These are phyloP conservation scores for Plestiodon gilberti DNA, from an alignment of 2,113 vertebrate genomes.

Conservation along the genomic window DNA sequence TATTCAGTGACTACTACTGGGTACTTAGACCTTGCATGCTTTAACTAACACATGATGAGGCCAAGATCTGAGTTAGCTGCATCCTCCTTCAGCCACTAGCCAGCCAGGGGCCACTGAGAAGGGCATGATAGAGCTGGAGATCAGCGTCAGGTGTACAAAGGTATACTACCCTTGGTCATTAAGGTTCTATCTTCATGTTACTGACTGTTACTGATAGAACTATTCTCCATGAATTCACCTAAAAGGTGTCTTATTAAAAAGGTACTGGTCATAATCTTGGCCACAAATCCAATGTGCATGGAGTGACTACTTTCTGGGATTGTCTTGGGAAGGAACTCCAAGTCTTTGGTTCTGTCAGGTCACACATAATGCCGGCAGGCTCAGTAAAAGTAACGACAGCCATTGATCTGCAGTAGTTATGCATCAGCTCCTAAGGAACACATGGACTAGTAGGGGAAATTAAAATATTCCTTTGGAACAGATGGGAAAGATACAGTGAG, in stretches of 20 bases:
- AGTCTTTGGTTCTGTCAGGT: not conserved
- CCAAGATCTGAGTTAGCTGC: too few species aligned
- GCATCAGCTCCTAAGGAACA: not conserved
- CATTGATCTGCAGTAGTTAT: not conserved
- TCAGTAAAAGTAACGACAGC: not conserved
- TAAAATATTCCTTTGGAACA: not conserved
- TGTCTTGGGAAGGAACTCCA: not conserved
- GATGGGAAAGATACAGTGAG: not conserved
- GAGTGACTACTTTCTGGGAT: not conserved
- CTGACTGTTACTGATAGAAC: not conserved
- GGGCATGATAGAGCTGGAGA: not conserved
- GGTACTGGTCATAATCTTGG: not conserved
- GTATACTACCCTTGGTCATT: not conserved
- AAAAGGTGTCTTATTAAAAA: not conserved
- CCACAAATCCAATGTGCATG: not conserved
- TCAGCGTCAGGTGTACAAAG: not conserved
- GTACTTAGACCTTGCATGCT: not conserved
- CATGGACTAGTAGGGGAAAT: accelerated
- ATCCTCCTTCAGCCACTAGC: not conserved
- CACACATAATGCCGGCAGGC: not conserved
- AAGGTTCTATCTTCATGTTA: not conserved
- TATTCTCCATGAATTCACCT: not conserved
- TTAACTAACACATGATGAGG: too few species aligned
- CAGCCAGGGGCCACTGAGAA: not conserved
- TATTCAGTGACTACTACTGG: not conserved